Conservation (phyloP, 2,113 vertebrate genomes). For the Eretmochelys imbricata region DNA sequence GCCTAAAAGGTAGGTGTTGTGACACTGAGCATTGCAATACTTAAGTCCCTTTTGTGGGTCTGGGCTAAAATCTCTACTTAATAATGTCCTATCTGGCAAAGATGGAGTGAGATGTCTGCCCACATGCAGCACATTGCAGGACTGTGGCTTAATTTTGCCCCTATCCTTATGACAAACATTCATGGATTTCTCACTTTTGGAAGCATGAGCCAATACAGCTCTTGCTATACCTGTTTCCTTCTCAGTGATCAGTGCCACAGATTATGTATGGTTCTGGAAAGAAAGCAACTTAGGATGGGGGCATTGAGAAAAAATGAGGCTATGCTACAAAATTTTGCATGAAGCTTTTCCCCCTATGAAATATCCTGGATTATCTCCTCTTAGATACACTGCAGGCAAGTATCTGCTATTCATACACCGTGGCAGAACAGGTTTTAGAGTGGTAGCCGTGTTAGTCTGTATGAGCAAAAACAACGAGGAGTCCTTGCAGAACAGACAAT, state of each 20-base stretch:
- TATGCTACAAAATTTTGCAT: background rate
- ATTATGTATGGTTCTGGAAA: too few species aligned
- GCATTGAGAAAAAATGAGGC: background rate
- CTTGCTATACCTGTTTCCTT: background rate
- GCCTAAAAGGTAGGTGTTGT: background rate
- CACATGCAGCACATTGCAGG: rapidly evolving
- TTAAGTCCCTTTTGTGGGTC: background rate
- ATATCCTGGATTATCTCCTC: background rate
- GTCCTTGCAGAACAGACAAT: too few species aligned
- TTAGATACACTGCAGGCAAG: too few species aligned
- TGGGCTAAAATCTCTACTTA: background rate
- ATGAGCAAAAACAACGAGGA: too few species aligned
- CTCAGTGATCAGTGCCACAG: background rate
- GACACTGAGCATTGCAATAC: background rate
- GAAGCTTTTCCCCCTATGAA: background rate
- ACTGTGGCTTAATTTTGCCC: background rate
- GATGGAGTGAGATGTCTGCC: background rate
- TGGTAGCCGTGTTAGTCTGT: too few species aligned
- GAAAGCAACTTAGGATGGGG: background rate
- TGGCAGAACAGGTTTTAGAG: too few species aligned
- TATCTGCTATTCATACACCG: too few species aligned
- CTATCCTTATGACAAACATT: background rate
- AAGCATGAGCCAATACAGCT: background rate
- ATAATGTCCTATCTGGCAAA: background rate
- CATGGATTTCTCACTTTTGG: background rate